Conservation (phyloP, 2,113 vertebrate genomes). For the Plectropomus leopardus region DNA sequence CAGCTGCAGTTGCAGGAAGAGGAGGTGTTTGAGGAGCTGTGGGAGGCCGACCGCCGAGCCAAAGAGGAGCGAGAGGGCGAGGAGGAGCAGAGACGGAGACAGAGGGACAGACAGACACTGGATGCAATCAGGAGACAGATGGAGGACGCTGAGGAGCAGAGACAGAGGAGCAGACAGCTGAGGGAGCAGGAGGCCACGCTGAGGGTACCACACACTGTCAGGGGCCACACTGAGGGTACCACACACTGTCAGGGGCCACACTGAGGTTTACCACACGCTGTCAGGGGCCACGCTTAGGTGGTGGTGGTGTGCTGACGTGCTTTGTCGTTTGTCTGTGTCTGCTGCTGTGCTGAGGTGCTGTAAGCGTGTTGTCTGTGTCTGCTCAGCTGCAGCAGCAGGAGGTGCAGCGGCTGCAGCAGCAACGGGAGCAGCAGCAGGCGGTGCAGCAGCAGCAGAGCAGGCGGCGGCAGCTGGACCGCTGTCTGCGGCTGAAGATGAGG, state of each 20-base stretch:
- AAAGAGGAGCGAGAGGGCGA: constrained; percentile 81
- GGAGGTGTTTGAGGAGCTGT: constrained; percentile 82
- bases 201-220: too few species aligned
- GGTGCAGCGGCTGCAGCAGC: constrained; percentile 79
- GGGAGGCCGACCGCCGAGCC: constrained; percentile 86
- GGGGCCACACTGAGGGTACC: too few species aligned
- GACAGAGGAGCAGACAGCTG: constrained; percentile 60
- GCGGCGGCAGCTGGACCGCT: constrained; percentile 78
- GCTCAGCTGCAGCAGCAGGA: constrained; percentile 84
- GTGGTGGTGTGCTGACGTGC: too few species aligned
- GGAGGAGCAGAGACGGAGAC: constrained; percentile 45
- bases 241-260: too few species aligned
- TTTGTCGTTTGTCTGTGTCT: neutral
- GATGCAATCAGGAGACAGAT: constrained; percentile 75
- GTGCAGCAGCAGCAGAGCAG: constrained; percentile 68
- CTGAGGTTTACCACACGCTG: too few species aligned
- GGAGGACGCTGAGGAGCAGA: constrained; percentile 66
- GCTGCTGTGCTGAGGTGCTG: too few species aligned
- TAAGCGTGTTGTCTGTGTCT: neutral
- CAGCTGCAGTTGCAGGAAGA: constrained; percentile 83
- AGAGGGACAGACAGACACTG: constrained; percentile 59
- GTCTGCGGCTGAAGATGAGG: constrained; percentile 83
- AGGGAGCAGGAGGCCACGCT: constrained; percentile 86
- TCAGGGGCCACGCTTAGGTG: too few species aligned
- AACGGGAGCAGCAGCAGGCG: constrained; percentile 78